These are phyloP conservation scores for Spodoptera exigua DNA, from an alignment of 2,888 invertebrate species.

Conservation along the genomic window DNA sequence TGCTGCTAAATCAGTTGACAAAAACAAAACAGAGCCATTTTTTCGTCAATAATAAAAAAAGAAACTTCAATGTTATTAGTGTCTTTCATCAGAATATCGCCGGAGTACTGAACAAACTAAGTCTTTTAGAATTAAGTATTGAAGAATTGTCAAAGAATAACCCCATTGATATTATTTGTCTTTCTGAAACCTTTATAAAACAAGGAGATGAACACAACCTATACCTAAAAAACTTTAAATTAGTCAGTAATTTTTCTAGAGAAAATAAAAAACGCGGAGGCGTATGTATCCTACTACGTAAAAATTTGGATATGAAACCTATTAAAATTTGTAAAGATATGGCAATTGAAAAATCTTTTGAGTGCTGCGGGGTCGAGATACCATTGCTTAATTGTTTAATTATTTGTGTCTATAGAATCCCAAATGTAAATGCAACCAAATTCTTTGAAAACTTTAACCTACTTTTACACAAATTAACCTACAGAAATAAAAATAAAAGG, in stretches of 20 bases:
- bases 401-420: background rate
- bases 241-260: background rate
- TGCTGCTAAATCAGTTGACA: too few species aligned
- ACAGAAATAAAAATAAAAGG: background rate
- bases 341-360: background rate
- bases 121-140: too few species aligned
- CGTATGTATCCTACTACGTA: background rate
- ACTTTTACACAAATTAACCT: background rate
- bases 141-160: too few species aligned
- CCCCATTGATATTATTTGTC: too few species aligned
- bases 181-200: too few species aligned
- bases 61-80: too few species aligned
- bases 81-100: too few species aligned
- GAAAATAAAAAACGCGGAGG: background rate
- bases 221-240: background rate
- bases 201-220: too few species aligned
- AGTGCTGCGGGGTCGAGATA: background rate
- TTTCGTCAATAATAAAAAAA: too few species aligned
- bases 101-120: too few species aligned
- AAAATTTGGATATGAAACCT: background rate
- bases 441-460: conserved; percentile 1
- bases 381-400: background rate
- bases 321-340: background rate
- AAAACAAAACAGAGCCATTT: too few species aligned
- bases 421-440: background rate